Evolutionary conservation across 2,113 vertebrate genomes (phyloP).

Genomic region (Malurus elegans): DNA sequence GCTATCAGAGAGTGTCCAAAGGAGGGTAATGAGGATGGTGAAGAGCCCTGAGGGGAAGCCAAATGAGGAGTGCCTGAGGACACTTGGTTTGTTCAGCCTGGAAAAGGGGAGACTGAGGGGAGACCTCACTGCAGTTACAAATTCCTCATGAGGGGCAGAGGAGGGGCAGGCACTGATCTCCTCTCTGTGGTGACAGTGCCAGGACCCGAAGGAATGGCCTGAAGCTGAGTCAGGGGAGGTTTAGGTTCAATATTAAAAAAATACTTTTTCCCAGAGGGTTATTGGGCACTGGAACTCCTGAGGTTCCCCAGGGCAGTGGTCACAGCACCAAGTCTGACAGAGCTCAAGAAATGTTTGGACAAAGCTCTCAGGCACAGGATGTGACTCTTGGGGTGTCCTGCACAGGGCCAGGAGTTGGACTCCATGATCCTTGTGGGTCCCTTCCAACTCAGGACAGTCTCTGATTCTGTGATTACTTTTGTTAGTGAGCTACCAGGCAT

Average conservation of each 20-base stretch:
- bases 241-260: rapidly evolving
- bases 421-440: neutral
- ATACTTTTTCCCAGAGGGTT: neutral
- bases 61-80: rapidly evolving
- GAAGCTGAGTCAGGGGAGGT: neutral
- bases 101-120: neutral
- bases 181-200: neutral
- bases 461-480: neutral
- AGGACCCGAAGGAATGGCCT: rapidly evolving
- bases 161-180: neutral
- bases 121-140: neutral
- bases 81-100: neutral
- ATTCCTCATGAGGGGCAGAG: rapidly evolving
- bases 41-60: neutral
- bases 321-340: neutral
- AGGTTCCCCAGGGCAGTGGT: neutral
- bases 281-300: neutral
- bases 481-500: neutral
- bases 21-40: neutral
- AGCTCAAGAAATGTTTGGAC: rapidly evolving
- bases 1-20: neutral
- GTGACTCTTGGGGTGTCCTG: neutral
- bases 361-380: neutral
- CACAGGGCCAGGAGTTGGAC: neutral
- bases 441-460: neutral